Percentiles rank a stretch among this genome's conserved stretches.
phyloP scores from a whole-genome alignment of 2,888 invertebrate species.

The Orthonevra nobilis region DNA sequence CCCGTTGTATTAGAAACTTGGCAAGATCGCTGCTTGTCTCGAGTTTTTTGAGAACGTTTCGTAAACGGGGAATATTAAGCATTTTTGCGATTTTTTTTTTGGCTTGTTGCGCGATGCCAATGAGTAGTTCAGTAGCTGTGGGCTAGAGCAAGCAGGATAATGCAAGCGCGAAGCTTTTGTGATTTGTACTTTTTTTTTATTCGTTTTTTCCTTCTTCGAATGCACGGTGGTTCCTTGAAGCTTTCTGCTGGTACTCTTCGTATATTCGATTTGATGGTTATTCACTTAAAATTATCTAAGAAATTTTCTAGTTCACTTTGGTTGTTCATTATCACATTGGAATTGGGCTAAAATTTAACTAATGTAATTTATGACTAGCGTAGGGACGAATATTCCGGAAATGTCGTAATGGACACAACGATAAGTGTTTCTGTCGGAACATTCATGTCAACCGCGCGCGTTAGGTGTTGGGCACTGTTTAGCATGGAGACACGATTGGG shows the following conservation, averaged over 20 bases:
- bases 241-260: slow-evolving; percentile 7
- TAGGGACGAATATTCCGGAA: neutral
- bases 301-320: slow-evolving; percentile 44
- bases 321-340: slow-evolving; percentile 44
- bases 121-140: too few relatives aligned
- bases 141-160: slow-evolving; percentile 31
- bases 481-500: slow-evolving; percentile 8
- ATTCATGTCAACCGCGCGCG: slow-evolving; percentile 51
- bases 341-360: slow-evolving; percentile 27
- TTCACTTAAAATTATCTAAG: slow-evolving; percentile 49
- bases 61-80: slow-evolving; percentile 57
- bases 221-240: slow-evolving; percentile 37
- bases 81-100: slow-evolving; percentile 24
- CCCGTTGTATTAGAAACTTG: slow-evolving; percentile 72
- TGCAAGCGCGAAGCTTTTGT: slow-evolving; percentile 37
- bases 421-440: slow-evolving; percentile 24
- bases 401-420: slow-evolving; percentile 28
- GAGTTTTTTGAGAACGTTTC: slow-evolving; percentile 62
- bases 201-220: neutral
- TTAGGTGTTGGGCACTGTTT: slow-evolving; percentile 9
- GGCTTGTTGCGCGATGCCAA: slow-evolving; percentile 21
- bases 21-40: slow-evolving; percentile 72
- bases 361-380: slow-evolving; percentile 33
- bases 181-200: slow-evolving; percentile 7
- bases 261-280: too few relatives aligned